A percentile compares a stretch with the other conserved stretches of the same genome.
phyloP scores from a whole-genome alignment of 2,888 invertebrate genomes.

The Chalcosyrphus nemorum region DNA sequence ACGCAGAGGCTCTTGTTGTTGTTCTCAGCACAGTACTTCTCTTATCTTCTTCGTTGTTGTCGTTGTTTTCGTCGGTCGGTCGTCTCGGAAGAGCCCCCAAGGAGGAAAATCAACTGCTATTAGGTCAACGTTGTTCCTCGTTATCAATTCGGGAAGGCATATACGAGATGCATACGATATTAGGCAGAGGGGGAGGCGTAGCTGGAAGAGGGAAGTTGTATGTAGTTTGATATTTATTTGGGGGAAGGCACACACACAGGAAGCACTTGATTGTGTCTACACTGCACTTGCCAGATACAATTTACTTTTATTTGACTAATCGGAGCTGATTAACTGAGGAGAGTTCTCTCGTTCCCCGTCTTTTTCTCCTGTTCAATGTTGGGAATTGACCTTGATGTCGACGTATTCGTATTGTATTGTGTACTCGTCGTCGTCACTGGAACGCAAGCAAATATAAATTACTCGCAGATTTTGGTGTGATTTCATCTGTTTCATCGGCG shows the following conservation, averaged over 20 bases:
- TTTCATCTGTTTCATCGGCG: neutral
- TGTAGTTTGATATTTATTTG: neutral
- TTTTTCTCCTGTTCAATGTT: neutral
- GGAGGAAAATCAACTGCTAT: no score
- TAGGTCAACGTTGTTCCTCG: conserved; percentile 16
- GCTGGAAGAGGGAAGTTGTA: neutral
- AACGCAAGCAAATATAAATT: conserved; percentile 23
- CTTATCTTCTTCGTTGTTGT: neutral
- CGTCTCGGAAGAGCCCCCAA: conserved; percentile 20
- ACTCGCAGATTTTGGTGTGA: conserved; percentile 7
- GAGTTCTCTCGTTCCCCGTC: neutral
- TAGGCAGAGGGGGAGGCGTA: conserved; percentile 20
- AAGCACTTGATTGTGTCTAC: conserved; percentile 50
- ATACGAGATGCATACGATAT: conserved; percentile 46
- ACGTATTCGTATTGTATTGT: no score
- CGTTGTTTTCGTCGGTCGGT: conserved; percentile 11
- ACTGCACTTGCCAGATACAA: conserved; percentile 30
- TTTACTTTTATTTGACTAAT: conserved; percentile 14
- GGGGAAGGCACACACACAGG: conserved; percentile 19
- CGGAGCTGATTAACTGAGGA: conserved; percentile 22
- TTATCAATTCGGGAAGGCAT: conserved; percentile 64
- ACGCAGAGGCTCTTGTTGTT: neutral
- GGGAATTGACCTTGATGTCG: conserved; percentile 58
- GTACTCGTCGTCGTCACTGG: no score
- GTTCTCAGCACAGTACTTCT: neutral